phyloP scores from a whole-genome alignment of 2,113 vertebrate genomes.

The Periophthalmodon schlosseri region DNA sequence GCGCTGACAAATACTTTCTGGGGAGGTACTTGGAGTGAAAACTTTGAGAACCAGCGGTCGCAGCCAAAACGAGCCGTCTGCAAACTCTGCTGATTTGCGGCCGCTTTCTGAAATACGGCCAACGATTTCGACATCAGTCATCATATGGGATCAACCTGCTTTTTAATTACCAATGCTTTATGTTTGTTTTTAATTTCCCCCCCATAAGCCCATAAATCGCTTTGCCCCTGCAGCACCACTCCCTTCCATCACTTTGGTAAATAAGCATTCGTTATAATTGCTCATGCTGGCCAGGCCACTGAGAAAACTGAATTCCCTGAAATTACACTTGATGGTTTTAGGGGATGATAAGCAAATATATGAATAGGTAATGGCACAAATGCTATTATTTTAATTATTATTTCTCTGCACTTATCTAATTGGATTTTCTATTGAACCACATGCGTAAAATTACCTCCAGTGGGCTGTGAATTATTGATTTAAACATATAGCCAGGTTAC shows the following conservation, averaged over 20 bases:
- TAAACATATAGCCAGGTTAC: conserved; percentile 5
- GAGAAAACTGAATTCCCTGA: background rate
- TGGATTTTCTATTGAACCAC: background rate
- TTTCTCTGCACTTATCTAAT: conserved; percentile 4
- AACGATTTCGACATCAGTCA: conserved; percentile 52
- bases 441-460: background rate
- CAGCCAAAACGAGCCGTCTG: conserved; percentile 9
- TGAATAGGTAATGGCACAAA: background rate
- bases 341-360: background rate
- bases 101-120: conserved; percentile 31
- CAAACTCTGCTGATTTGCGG: conserved; percentile 30
- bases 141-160: conserved; percentile 63
- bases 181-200: conserved; percentile 69
- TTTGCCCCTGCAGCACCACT: conserved; percentile 32
- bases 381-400: conserved; percentile 5
- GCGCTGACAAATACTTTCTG: background rate
- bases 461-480: conserved; percentile 6
- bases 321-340: background rate
- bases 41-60: background rate
- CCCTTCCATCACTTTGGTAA: conserved; percentile 53
- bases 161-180: conserved; percentile 66
- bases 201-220: conserved; percentile 63
- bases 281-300: conserved; percentile 33
- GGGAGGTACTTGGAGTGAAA: background rate
- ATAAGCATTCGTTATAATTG: conserved; percentile 55